These are phyloP conservation scores for Leptothorax acervorum DNA, from an alignment of 2,888 invertebrate species.

Conservation along the genomic window DNA sequence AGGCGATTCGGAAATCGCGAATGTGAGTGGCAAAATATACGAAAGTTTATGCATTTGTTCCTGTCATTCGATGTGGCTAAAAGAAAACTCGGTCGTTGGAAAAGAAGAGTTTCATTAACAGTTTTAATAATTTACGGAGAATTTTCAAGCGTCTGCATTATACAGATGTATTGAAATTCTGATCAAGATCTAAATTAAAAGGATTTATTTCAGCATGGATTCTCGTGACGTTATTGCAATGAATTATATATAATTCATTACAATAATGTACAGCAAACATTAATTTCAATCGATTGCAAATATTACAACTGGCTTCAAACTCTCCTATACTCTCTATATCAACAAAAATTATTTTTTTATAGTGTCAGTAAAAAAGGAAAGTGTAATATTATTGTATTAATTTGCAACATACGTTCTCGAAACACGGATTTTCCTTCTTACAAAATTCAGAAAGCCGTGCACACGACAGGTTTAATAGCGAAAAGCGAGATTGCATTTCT, in stretches of 20 bases:
- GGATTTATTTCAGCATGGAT: background rate
- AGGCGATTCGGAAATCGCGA: constrained; percentile 19
- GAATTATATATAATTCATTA: background rate
- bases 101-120: background rate
- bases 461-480: constrained; percentile 58
- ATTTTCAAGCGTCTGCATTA: background rate
- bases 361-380: background rate
- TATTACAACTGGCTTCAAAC: background rate
- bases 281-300: background rate
- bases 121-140: background rate
- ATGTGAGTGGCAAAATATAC: constrained; percentile 19
- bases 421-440: background rate
- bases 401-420: background rate
- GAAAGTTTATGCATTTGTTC: constrained; percentile 7
- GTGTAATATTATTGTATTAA: background rate
- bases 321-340: too few relatives aligned
- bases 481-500: constrained; percentile 64
- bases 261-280: background rate
- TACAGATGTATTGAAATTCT: background rate
- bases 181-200: background rate
- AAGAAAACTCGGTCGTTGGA: background rate
- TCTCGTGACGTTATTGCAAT: background rate
- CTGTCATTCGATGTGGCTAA: background rate
- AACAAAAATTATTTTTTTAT: background rate
- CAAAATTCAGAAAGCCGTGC: constrained; percentile 40